Evolutionary conservation across 2,113 vertebrate species (phyloP), one percentile per base, ranked within the genome.

Genomic region (Equus przewalskii): DNA sequence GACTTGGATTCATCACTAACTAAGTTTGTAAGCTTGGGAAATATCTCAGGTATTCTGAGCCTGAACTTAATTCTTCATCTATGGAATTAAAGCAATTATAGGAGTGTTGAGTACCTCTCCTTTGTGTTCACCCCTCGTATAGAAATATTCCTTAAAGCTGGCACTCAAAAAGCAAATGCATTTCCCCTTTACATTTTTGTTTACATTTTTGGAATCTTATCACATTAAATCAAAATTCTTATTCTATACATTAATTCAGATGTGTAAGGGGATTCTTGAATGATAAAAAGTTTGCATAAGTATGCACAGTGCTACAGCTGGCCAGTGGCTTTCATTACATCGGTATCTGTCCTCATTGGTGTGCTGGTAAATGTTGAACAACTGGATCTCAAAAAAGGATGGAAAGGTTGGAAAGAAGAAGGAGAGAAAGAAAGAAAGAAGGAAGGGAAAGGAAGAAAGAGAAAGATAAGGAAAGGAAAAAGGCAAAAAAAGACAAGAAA

Each of bases 121-220:
- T 69, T 75, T n/a, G 21, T 76, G 28, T 58, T 73, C 7, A 60
- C 60, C 26, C 56, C 1, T 22, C 6, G 49, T 51, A 46, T n/a
- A 94, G 86, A 91, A 95, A 30, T 90, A 69, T 64, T 62, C 19
- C 51, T 62, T 95, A 86, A 90, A 87, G 41, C 21, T 60, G 5
- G 75, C 67, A 76, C 64, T 72, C 30, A 81, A 76, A 90, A 41
- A 24, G 44, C 21, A 86, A 91, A 95, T 80, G n/a, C 24, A 46
- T 86, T 85, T 91, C 24, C 7, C 58, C 5, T 87, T 91, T 91
- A 64, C 4, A 14, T 60, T 75, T 69, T 79, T 73, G 30, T 33
- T 70, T 64, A 41, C 2, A 6, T 58, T 75, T 93, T 85, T 79
- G 26, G 33, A 83, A 60, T 95, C 49, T 70, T 82, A 58, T 26